Evolutionary conservation across 1,140 invertebrate genomes (phyloP).

Genomic region (Thereuonema tuberculata): DNA sequence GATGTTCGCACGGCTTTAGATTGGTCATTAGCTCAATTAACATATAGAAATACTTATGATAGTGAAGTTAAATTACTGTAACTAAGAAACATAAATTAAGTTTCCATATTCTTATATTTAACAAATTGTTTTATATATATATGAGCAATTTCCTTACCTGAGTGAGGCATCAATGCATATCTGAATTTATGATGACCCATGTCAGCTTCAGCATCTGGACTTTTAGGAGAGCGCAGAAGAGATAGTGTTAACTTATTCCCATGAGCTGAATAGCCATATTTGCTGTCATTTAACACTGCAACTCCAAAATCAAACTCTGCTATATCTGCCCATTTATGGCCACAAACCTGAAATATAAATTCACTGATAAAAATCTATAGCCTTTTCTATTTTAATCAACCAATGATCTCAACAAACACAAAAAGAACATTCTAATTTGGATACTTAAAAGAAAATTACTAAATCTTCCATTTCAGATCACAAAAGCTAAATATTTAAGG

Average conservation of each 20-base stretch:
- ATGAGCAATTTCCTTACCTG: constrained; percentile 28
- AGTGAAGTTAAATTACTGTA: no score
- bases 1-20: no score
- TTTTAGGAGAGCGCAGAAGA: constrained; percentile 37
- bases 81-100: no score
- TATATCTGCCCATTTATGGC: constrained; percentile 39
- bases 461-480: neutral
- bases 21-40: no score
- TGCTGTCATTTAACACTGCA: constrained; percentile 39
- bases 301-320: constrained; percentile 38
- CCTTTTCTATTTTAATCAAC: no score
- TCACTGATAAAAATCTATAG: no score
- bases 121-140: no score
- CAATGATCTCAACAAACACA: neutral
- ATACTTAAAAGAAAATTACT: neutral
- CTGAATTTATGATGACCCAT: constrained; percentile 37
- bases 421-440: constrained; percentile 1
- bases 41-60: no score
- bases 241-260: constrained; percentile 35
- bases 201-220: constrained; percentile 37
- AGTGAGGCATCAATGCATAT: constrained; percentile 40
- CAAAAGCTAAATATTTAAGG: no score
- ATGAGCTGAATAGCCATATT: constrained; percentile 38
- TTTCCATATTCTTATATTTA: no score
- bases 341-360: no score